phyloP scores from a whole-genome alignment of 2,888 invertebrate species.

The Pimpla rufipes region DNA sequence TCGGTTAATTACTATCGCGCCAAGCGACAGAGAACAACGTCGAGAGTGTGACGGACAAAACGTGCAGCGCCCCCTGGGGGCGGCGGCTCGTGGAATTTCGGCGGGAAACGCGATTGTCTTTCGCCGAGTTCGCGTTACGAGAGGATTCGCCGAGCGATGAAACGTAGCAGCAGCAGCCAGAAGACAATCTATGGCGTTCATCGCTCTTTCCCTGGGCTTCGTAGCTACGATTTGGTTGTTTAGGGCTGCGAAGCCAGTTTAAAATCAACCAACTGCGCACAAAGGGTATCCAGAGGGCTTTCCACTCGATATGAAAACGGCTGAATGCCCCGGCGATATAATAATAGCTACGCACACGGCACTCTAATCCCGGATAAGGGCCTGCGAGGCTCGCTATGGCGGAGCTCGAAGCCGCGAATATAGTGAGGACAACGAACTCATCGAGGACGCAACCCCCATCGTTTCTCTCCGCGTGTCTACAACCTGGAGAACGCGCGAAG shows the following conservation, averaged over 20 bases:
- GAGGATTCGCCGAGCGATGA: background rate
- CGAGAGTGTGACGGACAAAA: conserved; percentile 49
- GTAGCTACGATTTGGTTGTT: conserved; percentile 44
- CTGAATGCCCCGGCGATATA: conserved; percentile 37
- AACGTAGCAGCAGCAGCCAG: too few relatives aligned
- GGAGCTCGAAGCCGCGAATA: conserved; percentile 24
- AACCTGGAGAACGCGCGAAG: conserved; percentile 54
- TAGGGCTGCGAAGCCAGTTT: conserved; percentile 5
- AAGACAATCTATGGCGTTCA: conserved; percentile 50
- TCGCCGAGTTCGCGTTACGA: conserved; percentile 41
- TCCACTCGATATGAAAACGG: conserved; percentile 48
- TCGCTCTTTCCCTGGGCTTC: conserved; percentile 20
- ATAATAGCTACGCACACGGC: conserved; percentile 18
- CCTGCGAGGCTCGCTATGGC: background rate
- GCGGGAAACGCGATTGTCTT: conserved; percentile 64
- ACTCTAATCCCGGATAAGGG: conserved; percentile 24
- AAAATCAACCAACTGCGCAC: conserved; percentile 44
- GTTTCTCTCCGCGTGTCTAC: conserved; percentile 47
- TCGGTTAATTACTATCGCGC: conserved; percentile 80
- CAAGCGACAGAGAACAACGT: conserved; percentile 53
- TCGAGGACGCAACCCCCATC: conserved; percentile 36
- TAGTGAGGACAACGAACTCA: conserved; percentile 51
- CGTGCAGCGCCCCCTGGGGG: conserved; percentile 30
- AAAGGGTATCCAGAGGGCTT: conserved; percentile 35
- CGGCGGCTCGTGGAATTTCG: conserved; percentile 28